These are phyloP conservation scores for Chelonus formosanus DNA, from an alignment of 2,888 invertebrate species.

Conservation along the genomic window DNA sequence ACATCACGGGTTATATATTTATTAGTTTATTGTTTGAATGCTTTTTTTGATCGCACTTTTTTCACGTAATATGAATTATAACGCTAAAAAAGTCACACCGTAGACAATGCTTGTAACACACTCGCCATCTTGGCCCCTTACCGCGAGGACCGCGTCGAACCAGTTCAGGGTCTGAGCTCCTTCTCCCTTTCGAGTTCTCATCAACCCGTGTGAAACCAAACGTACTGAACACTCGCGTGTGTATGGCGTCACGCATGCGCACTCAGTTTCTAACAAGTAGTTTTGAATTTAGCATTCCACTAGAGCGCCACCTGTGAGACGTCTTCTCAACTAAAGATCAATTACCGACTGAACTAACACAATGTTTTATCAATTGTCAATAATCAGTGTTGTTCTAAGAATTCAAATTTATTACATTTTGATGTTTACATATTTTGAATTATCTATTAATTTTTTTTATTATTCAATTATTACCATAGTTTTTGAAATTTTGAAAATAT, in stretches of 20 bases:
- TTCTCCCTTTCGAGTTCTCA: slow-evolving; percentile 30
- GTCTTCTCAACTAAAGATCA: background rate
- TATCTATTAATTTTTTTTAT: too few relatives aligned
- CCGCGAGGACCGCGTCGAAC: slow-evolving; percentile 45
- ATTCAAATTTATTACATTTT: too few relatives aligned
- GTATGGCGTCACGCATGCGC: slow-evolving; percentile 10
- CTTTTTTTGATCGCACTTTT: background rate
- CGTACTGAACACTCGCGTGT: slow-evolving; percentile 17
- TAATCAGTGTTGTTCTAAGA: too few relatives aligned
- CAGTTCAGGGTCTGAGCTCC: slow-evolving; percentile 45
- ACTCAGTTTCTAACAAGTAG: background rate
- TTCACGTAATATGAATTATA: slow-evolving; percentile 15
- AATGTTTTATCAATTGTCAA: too few relatives aligned
- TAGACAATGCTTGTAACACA: slow-evolving; percentile 49
- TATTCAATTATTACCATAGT: too few relatives aligned
- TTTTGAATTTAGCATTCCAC: background rate
- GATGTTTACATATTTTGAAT: too few relatives aligned
- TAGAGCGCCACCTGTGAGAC: background rate
- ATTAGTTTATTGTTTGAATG: background rate
- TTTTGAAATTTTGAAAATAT: too few relatives aligned
- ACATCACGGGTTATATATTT: too few relatives aligned
- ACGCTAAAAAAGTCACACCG: slow-evolving; percentile 44
- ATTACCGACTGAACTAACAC: too few relatives aligned
- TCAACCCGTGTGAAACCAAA: slow-evolving; percentile 21
- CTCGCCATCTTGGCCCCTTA: slow-evolving; percentile 58